Base-by-base conservation (phyloP, 2,888 invertebrate genomes). In the Drosophila paranaensis region DNA sequence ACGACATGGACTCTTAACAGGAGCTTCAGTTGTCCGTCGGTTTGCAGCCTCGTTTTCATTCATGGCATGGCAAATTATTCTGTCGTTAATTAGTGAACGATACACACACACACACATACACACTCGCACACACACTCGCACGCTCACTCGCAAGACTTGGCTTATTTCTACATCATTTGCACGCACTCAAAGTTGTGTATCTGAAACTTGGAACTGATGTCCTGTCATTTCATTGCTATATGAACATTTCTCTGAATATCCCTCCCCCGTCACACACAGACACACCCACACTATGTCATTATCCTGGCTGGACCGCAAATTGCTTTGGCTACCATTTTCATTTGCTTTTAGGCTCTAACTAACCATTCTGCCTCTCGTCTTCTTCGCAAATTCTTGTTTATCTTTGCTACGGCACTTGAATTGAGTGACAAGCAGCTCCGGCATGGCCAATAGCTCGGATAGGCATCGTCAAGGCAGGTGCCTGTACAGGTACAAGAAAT, bases 121-220 rank as follows among this genome's bases (percentile, higher is more conserved):
- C 20, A 20, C 20, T 20, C 45, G 48, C 45, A 55, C 25, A 53
- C 45, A 53, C 27, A 46, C 45, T 51, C 16, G 39, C 40, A 30
- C 13, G 60, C 54, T 43, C 61, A 62, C 54, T 43, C 61, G 53
- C 66, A 77, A 73, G 83, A 86, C 75, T 89, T 75, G 64, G 84
- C 87, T 88, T 89, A 83, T 83, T 80, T 90, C 84, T 83, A 77
- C 75, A 54, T 84, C 89, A 90, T 90, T 90, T 89, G 76, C 87
- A 89, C 76, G 78, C 70, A 73, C 72, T 74, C 67, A 55, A 54
- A 64, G 71, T 76, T 81, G 54, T 43, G 33, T 43, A 42, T 75
- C 51, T 40, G 37, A 27, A 56, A 50, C 33, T 46, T 37, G 11
- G 14, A 42, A 20, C 73, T 48, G 50, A 63, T 72, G 64, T 68